Evolutionary conservation across 2,888 invertebrate species (phyloP), one percentile per base, ranked within the genome.

Genomic region (Limnephilus rhombicus): DNA sequence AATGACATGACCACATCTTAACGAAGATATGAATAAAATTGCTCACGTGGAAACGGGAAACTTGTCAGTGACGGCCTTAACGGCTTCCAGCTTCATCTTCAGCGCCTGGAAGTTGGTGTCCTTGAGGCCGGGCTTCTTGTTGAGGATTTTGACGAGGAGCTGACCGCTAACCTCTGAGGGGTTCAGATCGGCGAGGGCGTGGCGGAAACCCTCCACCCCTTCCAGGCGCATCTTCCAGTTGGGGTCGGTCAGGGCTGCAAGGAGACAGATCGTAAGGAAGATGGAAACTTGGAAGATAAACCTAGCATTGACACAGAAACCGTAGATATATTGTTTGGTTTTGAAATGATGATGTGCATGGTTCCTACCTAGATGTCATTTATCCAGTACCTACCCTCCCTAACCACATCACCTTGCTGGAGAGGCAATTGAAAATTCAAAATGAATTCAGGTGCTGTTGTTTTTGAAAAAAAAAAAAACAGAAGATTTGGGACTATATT

Each of bases 81-180:
- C 96, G 18, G 98, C 97, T 94, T 99, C 99, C 29, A 99, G 95
- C 94, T 98, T 97, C 0, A 97, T 96, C 95, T 98, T 99, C 89
- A 99, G 95, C 24, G 98, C 99, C 96, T 99, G 99, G 93, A 99
- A 98, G 95, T 99, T 99, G 92, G 98, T 99, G 94, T 99, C 99
- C 95, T 98, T 97, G 0, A 98, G 95, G 0, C 99, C 99, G 0
- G 99, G 99, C 94, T 99, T 99, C 94, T 97, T 98, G 94, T 97
- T 97, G 29, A 98, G 94, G 3, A 97, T 97, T 91, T 98, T 97
- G 49, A 98, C 97, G 49, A 99, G 95, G 0, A 98, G 97, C 95
- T 99, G 99, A 0, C 98, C 97, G 0, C 97, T 97, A 3, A 97
- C 96, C 68, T 97, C 97, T 90, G 96, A 96, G 2, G 96, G 94